A percentile compares a stretch with the other conserved stretches of the same genome.
These are phyloP conservation scores for Drepana falcataria DNA, from an alignment of 2,888 invertebrate species.

Conservation along the genomic window DNA sequence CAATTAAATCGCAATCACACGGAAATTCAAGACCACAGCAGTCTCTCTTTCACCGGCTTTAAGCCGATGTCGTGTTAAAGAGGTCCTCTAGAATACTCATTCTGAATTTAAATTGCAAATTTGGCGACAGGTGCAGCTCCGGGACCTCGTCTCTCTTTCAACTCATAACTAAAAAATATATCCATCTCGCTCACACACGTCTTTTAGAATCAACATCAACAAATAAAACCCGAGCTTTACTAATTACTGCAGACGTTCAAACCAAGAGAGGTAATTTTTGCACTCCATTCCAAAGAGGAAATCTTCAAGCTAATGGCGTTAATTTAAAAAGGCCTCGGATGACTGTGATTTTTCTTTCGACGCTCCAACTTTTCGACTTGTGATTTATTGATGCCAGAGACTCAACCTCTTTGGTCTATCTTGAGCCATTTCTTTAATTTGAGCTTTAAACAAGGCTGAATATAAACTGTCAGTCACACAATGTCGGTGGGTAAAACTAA, in stretches of 20 bases:
- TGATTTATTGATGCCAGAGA: constrained; percentile 65
- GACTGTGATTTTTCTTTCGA: constrained; percentile 72
- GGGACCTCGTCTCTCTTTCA: constrained; percentile 55
- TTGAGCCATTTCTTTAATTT: constrained; percentile 14
- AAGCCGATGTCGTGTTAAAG: constrained; percentile 80
- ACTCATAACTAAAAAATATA: constrained; percentile 31
- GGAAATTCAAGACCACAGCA: constrained; percentile 61
- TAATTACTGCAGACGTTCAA: constrained; percentile 72
- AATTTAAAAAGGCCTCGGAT: constrained; percentile 75
- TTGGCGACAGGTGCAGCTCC: constrained; percentile 73
- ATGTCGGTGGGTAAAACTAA: constrained; percentile 48
- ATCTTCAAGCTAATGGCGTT: constrained; percentile 76
- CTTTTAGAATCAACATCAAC: constrained; percentile 72
- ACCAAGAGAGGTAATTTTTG: constrained; percentile 75
- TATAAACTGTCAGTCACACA: constrained; percentile 64
- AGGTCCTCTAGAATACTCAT: constrained; percentile 76
- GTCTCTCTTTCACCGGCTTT: constrained; percentile 69
- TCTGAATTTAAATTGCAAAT: constrained; percentile 79
- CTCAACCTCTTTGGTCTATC: constrained; percentile 26
- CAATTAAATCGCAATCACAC: constrained; percentile 72
- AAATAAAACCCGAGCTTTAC: constrained; percentile 79
- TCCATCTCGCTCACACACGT: constrained; percentile 43
- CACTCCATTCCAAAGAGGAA: constrained; percentile 73
- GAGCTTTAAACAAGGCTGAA: constrained; percentile 32
- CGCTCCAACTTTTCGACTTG: constrained; percentile 49